phyloP scores from a whole-genome alignment of 2,113 vertebrate species.

The Pristiophorus japonicus region DNA sequence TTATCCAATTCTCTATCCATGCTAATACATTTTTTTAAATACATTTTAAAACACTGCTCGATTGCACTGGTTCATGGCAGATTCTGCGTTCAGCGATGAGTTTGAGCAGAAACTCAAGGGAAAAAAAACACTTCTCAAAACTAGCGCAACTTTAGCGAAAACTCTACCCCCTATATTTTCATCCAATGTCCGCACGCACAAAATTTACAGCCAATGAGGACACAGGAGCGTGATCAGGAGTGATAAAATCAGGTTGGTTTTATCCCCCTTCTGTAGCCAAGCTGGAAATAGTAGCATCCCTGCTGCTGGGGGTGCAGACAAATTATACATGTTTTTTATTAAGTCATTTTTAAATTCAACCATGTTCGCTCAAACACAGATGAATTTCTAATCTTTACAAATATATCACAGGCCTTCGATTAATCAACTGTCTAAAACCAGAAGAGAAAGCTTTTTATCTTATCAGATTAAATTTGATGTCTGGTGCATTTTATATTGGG shows the following conservation, averaged over 20 bases:
- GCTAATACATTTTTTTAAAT: neutral
- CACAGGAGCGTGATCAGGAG: neutral
- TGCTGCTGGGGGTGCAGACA: neutral
- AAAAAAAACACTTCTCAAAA: neutral
- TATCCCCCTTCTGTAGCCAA: neutral
- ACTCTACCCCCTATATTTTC: neutral
- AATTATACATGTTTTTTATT: neutral
- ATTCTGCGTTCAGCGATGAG: neutral
- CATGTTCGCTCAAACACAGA: neutral
- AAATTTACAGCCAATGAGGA: neutral
- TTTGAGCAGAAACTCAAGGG: neutral
- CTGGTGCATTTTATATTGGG: neutral
- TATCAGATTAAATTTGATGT: neutral
- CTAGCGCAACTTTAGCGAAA: neutral
- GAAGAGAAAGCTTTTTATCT: conserved; percentile 7
- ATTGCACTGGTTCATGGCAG: neutral
- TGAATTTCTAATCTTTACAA: neutral
- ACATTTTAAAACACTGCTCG: neutral
- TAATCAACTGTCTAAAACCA: neutral
- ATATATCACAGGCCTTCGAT: neutral
- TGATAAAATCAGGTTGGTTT: too few species aligned
- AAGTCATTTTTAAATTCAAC: neutral
- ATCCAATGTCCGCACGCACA: neutral
- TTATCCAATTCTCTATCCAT: too few species aligned
- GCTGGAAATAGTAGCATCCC: neutral